These are phyloP conservation scores for Hemiscyllium ocellatum DNA, from an alignment of 2,113 vertebrate genomes.

Conservation along the genomic window DNA sequence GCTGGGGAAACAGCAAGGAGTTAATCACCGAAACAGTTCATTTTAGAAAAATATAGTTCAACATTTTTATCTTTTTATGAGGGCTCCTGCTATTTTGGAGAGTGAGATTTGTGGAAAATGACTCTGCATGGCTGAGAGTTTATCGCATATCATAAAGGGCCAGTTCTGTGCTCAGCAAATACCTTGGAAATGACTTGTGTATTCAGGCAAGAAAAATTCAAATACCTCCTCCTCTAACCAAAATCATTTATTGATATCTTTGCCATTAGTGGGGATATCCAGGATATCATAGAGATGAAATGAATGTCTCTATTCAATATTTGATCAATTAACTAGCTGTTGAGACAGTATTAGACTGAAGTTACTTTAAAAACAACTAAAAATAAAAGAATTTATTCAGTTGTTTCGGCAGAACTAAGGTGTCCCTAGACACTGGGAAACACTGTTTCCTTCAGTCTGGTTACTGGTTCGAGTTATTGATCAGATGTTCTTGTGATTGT, in stretches of 20 bases:
- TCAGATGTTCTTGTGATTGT: not conserved
- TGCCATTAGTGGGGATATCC: not conserved
- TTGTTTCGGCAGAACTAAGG: not conserved
- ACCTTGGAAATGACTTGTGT: not conserved
- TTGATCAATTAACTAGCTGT: not conserved
- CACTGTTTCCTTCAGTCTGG: not conserved
- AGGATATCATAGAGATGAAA: not conserved
- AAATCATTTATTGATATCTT: constrained; percentile 10
- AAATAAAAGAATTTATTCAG: not conserved
- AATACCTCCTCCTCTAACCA: not conserved
- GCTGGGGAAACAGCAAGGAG: not conserved
- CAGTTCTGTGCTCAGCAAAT: not conserved
- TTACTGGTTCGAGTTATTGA: not conserved
- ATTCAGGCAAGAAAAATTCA: not conserved
- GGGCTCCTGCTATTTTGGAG: not conserved
- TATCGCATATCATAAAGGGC: not conserved
- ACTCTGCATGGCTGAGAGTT: not conserved
- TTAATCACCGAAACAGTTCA: not conserved
- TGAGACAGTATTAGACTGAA: not conserved
- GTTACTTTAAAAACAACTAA: not conserved
- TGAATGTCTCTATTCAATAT: not conserved
- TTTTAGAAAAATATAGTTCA: not conserved
- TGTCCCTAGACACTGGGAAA: not conserved
- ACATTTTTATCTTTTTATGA: not conserved
- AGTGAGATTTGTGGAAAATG: not conserved